Evolutionary conservation across 2,888 invertebrate species (phyloP), one percentile per base, ranked within the genome.

Genomic region (Chloroclysta siterata): DNA sequence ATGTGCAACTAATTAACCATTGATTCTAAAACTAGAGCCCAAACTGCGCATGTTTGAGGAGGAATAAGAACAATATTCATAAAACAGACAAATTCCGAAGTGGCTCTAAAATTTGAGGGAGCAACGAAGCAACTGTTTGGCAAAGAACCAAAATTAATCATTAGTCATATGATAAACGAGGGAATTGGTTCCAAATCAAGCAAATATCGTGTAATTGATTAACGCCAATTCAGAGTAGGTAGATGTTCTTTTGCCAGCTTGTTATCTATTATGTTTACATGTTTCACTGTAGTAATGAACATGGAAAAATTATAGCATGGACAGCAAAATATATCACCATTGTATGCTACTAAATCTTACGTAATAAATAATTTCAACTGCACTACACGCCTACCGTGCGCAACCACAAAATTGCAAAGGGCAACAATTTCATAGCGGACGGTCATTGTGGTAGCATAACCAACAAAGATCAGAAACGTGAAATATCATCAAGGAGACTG

Each of bases 401-500:
- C 65, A 65, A 61, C 63, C 48, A 63, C 50, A 47, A 66, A 50
- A 63, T 66, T 63, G 65, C 64, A 74, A 75, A 77, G 69, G 70
- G 72, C 71, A 71, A 28, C 59, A 69, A 73, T 77, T 73, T 69
- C 67, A 60, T 48, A 61, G 63, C 52, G 65, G 70, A 66, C 60
- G 69, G 70, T 70, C 72, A 75, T 62, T 66, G 68, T 65, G 51
- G 72, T 67, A 72, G 71, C 65, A 53, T 46, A 63, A 60, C 53
- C 44, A 65, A 63, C 70, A 84, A 85, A 84, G 77, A 85, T 79
- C 82, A 81, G 72, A 83, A 87, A 81, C 84, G 84, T 87, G 85
- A 87, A 84, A 88, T 87, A 84, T 68, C 84, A 83, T 72, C 61
- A 74, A 80, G 72, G 73, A 65, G 70, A 66, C 59, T 66, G 61